Evolutionary conservation across 2,797 vertebrate species (phyloP).

Genomic region (Lophius americanus): DNA sequence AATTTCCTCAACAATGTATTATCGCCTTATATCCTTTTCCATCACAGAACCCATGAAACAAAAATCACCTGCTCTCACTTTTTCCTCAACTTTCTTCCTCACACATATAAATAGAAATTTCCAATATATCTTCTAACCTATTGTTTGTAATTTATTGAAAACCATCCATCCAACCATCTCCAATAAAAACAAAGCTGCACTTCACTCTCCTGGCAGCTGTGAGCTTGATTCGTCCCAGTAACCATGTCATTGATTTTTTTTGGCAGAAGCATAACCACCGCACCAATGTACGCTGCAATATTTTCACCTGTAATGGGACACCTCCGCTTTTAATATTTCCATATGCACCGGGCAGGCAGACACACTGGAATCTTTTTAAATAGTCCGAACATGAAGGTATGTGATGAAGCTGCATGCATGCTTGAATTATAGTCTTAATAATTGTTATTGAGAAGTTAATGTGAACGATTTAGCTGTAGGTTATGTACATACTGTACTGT

Average conservation of each 20-base stretch:
- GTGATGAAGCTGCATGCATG: slow-evolving; percentile 44
- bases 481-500: no score
- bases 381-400: slow-evolving; percentile 49
- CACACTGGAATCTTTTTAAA: slow-evolving; percentile 15
- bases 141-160: slow-evolving; percentile 60
- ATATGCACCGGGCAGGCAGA: slow-evolving; percentile 21
- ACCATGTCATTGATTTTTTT: slow-evolving; percentile 82
- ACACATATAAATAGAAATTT: slow-evolving; percentile 48
- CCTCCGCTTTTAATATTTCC: slow-evolving; percentile 53
- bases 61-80: slow-evolving; percentile 1
- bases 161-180: slow-evolving; percentile 55
- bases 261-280: slow-evolving; percentile 60
- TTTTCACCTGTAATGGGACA: slow-evolving; percentile 73
- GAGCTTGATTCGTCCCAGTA: slow-evolving; percentile 81
- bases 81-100: not conserved
- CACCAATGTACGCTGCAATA: slow-evolving; percentile 71
- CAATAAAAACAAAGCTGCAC: slow-evolving; percentile 48
- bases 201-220: slow-evolving; percentile 67
- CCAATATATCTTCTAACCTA: slow-evolving; percentile 41
- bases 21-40: slow-evolving; percentile 11
- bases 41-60: slow-evolving; percentile 19
- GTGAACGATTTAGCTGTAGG: slow-evolving; percentile 38
- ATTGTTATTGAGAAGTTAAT: slow-evolving; percentile 49
- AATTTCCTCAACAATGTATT: slow-evolving; percentile 11
- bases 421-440: slow-evolving; percentile 63